Percentiles rank a stretch among this genome's conserved stretches.
phyloP scores from a whole-genome alignment of 2,113 vertebrate genomes.

The Megaceryle torquata region DNA sequence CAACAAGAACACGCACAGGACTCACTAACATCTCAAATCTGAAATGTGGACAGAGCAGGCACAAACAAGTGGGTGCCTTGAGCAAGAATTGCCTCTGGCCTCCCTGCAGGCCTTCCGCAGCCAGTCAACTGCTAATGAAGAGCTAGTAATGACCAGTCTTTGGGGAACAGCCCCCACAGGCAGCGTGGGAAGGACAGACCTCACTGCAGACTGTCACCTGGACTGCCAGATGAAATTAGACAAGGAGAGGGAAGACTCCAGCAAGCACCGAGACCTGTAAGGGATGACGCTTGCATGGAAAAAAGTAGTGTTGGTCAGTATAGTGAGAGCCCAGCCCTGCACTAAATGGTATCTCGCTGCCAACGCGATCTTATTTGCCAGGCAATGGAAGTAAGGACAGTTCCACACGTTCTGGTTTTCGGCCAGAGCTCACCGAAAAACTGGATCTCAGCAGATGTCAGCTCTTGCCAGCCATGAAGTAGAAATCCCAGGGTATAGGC shows the following conservation, averaged over 20 bases:
- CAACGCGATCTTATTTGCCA: not conserved
- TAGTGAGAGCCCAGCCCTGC: rapidly evolving
- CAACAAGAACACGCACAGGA: not conserved
- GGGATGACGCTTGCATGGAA: rapidly evolving
- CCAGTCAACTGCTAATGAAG: constrained; percentile 1
- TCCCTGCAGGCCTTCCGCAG: not conserved
- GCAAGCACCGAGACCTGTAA: not conserved
- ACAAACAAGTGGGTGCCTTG: not conserved
- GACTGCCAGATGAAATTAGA: rapidly evolving
- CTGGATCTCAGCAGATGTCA: not conserved
- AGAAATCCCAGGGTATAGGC: not conserved
- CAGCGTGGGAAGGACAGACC: not conserved
- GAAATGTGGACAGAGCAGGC: not conserved
- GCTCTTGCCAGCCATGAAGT: not conserved
- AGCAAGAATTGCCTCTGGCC: not conserved
- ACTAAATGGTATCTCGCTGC: not conserved
- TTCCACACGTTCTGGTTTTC: not conserved
- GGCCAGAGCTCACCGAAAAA: not conserved
- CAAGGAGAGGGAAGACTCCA: not conserved
- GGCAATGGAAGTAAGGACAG: not conserved
- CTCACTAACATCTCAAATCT: not conserved
- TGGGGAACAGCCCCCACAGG: not conserved
- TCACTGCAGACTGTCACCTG: not conserved
- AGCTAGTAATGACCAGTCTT: rapidly evolving
- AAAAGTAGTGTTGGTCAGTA: not conserved